phyloP scores from a whole-genome alignment of 2,888 invertebrate genomes.

The Zeuzera pyrina region DNA sequence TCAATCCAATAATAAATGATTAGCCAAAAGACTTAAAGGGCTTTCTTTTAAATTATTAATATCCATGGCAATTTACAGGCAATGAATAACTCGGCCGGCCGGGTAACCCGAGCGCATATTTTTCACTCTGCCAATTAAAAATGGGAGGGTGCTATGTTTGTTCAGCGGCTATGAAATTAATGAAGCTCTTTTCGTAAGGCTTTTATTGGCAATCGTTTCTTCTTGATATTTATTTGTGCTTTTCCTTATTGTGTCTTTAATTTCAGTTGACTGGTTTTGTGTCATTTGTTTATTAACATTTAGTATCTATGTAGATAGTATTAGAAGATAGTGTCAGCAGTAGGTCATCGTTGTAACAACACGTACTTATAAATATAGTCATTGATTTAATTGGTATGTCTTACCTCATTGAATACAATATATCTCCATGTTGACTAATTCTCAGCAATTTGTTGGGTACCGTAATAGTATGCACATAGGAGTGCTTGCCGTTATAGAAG shows the following conservation, averaged over 20 bases:
- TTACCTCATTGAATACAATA: slow-evolving; percentile 94
- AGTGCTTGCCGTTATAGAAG: slow-evolving; percentile 95
- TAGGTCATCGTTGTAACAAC: background rate
- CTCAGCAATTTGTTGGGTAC: slow-evolving; percentile 94
- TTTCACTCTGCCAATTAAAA: slow-evolving; percentile 68
- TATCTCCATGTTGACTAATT: slow-evolving; percentile 91
- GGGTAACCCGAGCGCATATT: slow-evolving; percentile 56
- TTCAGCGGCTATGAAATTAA: slow-evolving; percentile 48
- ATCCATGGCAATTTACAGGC: slow-evolving; percentile 36
- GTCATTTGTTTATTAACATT: too few species aligned
- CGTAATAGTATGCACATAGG: slow-evolving; percentile 96
- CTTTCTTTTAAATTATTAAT: slow-evolving; percentile 15
- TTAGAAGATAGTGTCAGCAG: background rate
- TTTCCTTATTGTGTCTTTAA: background rate
- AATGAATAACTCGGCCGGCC: slow-evolving; percentile 38
- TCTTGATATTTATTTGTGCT: background rate
- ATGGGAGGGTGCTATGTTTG: slow-evolving; percentile 40
- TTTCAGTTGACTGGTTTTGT: background rate
- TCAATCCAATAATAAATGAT: slow-evolving; percentile 1
- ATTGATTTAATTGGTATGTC: background rate
- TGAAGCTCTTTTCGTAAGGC: slow-evolving; percentile 28
- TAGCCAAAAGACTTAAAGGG: background rate
- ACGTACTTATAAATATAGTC: background rate
- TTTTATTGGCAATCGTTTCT: slow-evolving; percentile 16
- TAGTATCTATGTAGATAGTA: background rate